Base-by-base conservation (phyloP, 2,797 vertebrate species). In the Enteromius paludinosus region DNA sequence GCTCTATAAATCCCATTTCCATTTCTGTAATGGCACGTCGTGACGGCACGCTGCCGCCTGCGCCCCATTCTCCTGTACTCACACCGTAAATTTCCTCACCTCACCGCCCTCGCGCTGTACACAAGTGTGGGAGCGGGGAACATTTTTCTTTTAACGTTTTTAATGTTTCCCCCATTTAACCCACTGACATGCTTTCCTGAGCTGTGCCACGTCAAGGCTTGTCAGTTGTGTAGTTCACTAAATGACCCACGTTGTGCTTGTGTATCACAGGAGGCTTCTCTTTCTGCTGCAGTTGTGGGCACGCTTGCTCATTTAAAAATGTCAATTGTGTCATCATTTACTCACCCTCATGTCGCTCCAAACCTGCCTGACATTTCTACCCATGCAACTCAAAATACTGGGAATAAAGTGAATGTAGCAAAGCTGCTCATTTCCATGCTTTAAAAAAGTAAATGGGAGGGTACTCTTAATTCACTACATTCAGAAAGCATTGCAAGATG, bases 1-100 rank as follows among this genome's bases (percentile, higher is more conserved):
- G 8, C 23, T 43, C 68, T 43, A 70, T 84, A 82, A 86, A 84
- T 83, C 81, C 81, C 18, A 56, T 86, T 85, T 71, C 71, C 76
- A 81, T 86, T 85, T 79, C 72, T 78, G 35, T 86, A 85, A 87
- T 83, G 77, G 71, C 79, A 73, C 49, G 54, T 69, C 38, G 72
- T 82, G 74, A 61, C 49, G 62, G 59, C 56, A 35, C 33, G 20
- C 3, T 49, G 43, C 52, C 25, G 73, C 18, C 45, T 23, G 25
- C 12, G 6, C 52, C 49, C 38, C 15, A 11, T n/a, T 73, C 61
- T 56, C 28, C 56, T 62, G 56, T 49, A 49, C 68, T 81, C 69
- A 25, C 28, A 25, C 20, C 5, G 7, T 64, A 64, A 49, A 81
- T 72, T 25, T 47, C 25, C 45, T 54, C 41, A 15, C 75, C 61